Percentiles rank a stretch among this genome's conserved stretches.
These are phyloP conservation scores for Taphrorychus bicolor DNA, from an alignment of 2,888 invertebrate species.

Conservation along the genomic window DNA sequence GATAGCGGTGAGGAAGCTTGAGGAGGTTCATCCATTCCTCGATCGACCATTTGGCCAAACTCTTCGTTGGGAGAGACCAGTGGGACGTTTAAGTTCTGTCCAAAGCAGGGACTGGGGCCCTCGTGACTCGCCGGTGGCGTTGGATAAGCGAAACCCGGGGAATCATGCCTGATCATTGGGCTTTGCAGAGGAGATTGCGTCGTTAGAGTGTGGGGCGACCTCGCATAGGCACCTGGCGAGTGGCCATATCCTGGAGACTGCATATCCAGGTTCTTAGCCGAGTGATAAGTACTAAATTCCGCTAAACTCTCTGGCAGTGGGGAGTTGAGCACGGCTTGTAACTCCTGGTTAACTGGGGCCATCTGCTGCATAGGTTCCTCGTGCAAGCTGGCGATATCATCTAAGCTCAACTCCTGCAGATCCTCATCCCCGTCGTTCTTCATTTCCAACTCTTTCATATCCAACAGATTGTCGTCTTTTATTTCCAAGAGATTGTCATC, in stretches of 20 bases:
- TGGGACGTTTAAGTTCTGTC: slow-evolving; percentile 57
- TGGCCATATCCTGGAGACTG: slow-evolving; percentile 59
- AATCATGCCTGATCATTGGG: slow-evolving; percentile 68
- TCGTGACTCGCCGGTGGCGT: slow-evolving; percentile 90
- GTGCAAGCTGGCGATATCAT: slow-evolving; percentile 69
- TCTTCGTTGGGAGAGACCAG: slow-evolving; percentile 60
- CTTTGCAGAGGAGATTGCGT: slow-evolving; percentile 70
- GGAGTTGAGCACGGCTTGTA: slow-evolving; percentile 79
- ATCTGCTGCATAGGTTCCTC: slow-evolving; percentile 62
- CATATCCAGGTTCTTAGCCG: slow-evolving; percentile 57
- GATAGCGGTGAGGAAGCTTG: slow-evolving; percentile 82
- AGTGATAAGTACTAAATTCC: slow-evolving; percentile 83
- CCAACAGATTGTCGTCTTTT: slow-evolving; percentile 27
- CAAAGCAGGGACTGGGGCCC: slow-evolving; percentile 71
- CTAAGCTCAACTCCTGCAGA: slow-evolving; percentile 68
- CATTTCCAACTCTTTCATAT: slow-evolving; percentile 61
- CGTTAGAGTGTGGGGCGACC: slow-evolving; percentile 59
- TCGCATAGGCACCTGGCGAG: slow-evolving; percentile 57
- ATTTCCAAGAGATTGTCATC: slow-evolving; percentile 35
- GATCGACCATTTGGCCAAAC: slow-evolving; percentile 54
- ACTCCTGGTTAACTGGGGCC: slow-evolving; percentile 69
- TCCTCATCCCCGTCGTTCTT: slow-evolving; percentile 65
- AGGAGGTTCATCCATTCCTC: slow-evolving; percentile 67
- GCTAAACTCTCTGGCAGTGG: slow-evolving; percentile 81
- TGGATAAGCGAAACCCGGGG: slow-evolving; percentile 83